Evolutionary conservation across 1,140 invertebrate genomes (phyloP).

Genomic region (Helicoverpa armigera): DNA sequence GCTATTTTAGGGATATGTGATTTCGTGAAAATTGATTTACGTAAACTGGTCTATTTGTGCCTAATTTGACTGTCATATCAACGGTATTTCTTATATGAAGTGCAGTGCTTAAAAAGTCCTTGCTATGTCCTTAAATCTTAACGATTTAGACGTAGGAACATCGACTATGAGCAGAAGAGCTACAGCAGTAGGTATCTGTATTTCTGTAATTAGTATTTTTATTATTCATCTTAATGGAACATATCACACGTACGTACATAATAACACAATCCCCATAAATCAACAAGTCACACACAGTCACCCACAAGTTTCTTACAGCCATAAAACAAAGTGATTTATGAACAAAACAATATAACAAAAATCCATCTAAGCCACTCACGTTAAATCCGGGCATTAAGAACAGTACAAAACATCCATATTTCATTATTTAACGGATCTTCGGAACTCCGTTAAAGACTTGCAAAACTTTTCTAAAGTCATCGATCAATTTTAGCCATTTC

Average conservation of each 20-base stretch:
- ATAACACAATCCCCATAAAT: not conserved
- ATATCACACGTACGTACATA: not conserved
- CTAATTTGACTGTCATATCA: too few species aligned
- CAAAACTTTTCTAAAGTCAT: slow-evolving; percentile 39
- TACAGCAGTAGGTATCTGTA: too few species aligned
- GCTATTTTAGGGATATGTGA: too few species aligned
- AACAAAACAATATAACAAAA: slow-evolving; percentile 24
- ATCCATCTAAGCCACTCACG: slow-evolving; percentile 11
- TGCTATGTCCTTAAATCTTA: too few species aligned
- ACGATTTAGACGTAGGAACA: too few species aligned
- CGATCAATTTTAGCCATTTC: slow-evolving; percentile 46
- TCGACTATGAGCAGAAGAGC: too few species aligned
- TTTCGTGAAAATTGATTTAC: too few species aligned
- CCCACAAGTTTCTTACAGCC: slow-evolving; percentile 6
- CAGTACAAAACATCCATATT: slow-evolving; percentile 42
- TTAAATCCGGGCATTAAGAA: slow-evolving; percentile 10
- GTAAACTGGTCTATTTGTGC: too few species aligned
- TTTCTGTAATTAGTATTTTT: not conserved
- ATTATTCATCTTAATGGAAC: not conserved
- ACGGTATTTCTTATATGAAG: too few species aligned
- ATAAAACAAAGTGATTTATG: slow-evolving; percentile 33
- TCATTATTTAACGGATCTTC: slow-evolving; percentile 41
- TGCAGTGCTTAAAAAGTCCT: too few species aligned
- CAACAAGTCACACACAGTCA: slow-evolving; percentile 22
- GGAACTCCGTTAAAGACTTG: slow-evolving; percentile 34